Evolutionary conservation across 1,140 invertebrate genomes (phyloP).

Genomic region (Potamilus streckersoni): DNA sequence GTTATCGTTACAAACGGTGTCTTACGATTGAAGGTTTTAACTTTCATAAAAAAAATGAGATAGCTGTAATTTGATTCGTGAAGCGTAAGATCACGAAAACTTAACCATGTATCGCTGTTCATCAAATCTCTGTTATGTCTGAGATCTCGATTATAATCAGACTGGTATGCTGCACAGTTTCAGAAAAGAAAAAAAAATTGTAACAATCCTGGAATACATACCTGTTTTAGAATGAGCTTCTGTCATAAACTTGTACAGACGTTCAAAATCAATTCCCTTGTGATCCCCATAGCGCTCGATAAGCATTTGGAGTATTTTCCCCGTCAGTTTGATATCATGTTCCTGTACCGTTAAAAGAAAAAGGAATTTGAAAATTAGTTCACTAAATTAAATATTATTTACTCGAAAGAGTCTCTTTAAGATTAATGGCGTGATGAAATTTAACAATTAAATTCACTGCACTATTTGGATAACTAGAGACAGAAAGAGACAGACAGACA

Average conservation of each 20-base stretch:
- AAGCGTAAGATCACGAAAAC: no score
- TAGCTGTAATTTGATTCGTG: no score
- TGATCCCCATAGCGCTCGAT: conserved; percentile 38
- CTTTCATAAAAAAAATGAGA: no score
- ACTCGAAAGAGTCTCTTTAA: neutral
- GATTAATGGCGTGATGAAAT: no score
- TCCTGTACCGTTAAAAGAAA: conserved; percentile 37
- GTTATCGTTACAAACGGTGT: no score
- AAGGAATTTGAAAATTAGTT: neutral
- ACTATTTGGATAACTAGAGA: neutral
- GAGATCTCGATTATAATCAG: no score
- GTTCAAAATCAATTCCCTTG: conserved; percentile 54
- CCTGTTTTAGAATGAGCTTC: conserved; percentile 50
- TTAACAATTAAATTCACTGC: neutral
- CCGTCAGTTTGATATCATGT: conserved; percentile 43
- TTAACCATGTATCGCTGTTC: no score
- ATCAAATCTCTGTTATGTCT: no score
- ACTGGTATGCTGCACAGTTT: no score
- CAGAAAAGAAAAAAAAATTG: no score
- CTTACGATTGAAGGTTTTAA: no score
- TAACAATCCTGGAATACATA: neutral
- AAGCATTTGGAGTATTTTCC: conserved; percentile 38
- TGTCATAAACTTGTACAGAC: conserved; percentile 46
- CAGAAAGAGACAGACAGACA: neutral
- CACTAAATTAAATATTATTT: neutral